Percentiles rank a stretch among this genome's conserved stretches.
These are phyloP conservation scores for Pseudoatta argentina DNA, from an alignment of 1,140 invertebrate genomes.

Conservation along the genomic window DNA sequence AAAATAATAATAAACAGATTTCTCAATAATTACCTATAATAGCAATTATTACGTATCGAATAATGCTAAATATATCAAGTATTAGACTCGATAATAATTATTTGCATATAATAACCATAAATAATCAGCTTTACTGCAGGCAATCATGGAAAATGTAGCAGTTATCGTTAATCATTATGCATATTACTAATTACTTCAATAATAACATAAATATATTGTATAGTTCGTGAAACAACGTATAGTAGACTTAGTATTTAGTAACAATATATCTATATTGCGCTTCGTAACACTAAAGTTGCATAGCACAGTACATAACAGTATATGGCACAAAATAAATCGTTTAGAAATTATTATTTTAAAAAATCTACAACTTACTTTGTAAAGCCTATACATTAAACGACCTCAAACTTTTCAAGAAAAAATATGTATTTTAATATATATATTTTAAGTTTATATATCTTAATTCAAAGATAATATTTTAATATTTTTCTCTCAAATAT, in stretches of 20 bases:
- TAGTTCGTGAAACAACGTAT: conserved; percentile 1
- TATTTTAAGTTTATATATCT: neutral
- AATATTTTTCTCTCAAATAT: neutral
- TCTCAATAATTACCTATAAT: conserved; percentile 23
- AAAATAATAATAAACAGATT: conserved; percentile 14
- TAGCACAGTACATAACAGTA: neutral
- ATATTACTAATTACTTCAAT: conserved; percentile 47
- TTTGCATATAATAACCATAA: conserved; percentile 38
- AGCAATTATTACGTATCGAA: conserved; percentile 25
- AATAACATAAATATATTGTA: conserved; percentile 23
- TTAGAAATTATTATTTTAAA: neutral
- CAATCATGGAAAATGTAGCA: conserved; percentile 33
- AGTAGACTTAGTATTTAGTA: conserved; percentile 25
- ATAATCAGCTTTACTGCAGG: conserved; percentile 17
- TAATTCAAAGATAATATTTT: neutral
- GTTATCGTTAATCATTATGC: conserved; percentile 41
- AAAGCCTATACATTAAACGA: neutral
- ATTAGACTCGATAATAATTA: conserved; percentile 42
- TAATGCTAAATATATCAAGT: conserved; percentile 18
- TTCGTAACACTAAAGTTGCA: neutral
- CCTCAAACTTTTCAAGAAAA: neutral
- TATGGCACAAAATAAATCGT: neutral
- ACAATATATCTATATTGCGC: neutral
- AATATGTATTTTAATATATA: neutral
- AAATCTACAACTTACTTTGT: neutral